phyloP scores from a whole-genome alignment of 2,113 vertebrate species.

The Alexandromys fortis region DNA sequence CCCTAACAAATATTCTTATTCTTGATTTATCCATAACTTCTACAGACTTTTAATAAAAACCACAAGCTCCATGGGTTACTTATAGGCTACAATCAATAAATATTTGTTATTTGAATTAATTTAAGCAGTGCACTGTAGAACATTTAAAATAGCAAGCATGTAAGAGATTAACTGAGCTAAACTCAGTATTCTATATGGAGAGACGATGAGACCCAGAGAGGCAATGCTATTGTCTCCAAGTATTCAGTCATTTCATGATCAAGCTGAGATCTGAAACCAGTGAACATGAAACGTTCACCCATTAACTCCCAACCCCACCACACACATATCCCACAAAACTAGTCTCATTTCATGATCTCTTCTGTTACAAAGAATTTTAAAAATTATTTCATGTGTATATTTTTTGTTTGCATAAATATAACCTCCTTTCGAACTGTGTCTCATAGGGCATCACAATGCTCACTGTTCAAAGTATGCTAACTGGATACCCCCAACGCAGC shows the following conservation, averaged over 20 bases:
- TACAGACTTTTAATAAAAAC: slow-evolving; percentile 55
- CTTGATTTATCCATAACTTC: slow-evolving; percentile 11
- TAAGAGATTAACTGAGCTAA: slow-evolving; percentile 18
- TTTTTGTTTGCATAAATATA: neutral
- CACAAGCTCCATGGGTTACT: neutral
- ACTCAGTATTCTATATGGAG: neutral
- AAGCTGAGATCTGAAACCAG: neutral
- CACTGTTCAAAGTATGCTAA: neutral
- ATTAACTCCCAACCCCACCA: neutral
- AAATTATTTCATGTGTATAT: neutral
- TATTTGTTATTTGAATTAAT: slow-evolving; percentile 16
- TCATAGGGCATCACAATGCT: neutral
- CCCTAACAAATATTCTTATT: neutral
- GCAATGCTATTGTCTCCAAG: neutral
- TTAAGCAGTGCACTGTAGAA: neutral
- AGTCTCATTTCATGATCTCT: neutral
- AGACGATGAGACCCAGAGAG: neutral
- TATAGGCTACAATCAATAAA: slow-evolving; percentile 6
- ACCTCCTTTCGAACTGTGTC: neutral
- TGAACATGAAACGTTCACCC: neutral
- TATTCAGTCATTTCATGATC: neutral
- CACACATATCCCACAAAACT: neutral
- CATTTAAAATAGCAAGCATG: slow-evolving; percentile 20
- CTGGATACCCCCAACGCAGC: accelerated
- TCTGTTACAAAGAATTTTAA: neutral